Evolutionary conservation across 2,888 invertebrate genomes (phyloP).

Genomic region (Brachypalpus laphriformis): DNA sequence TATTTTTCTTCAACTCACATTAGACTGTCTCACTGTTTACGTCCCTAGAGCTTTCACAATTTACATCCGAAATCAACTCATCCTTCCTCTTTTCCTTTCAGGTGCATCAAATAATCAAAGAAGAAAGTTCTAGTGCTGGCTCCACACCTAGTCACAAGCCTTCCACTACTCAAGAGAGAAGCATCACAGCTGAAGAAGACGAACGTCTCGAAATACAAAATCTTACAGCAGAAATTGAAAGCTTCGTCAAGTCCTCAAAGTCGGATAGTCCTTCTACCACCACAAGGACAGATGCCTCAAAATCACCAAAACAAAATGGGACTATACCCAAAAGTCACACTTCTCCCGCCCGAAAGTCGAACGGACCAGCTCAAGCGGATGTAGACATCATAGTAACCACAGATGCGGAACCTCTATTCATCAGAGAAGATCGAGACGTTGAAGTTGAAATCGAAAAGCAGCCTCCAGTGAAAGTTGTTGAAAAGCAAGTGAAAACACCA

Average conservation of each 20-base stretch:
- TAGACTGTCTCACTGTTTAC: no score
- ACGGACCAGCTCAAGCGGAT: slow-evolving; percentile 48
- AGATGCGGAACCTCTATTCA: slow-evolving; percentile 51
- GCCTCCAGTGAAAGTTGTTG: slow-evolving; percentile 41
- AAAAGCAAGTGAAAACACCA: slow-evolving; percentile 42
- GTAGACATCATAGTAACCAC: slow-evolving; percentile 30
- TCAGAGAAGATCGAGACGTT: slow-evolving; percentile 41
- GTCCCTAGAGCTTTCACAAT: not conserved
- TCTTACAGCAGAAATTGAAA: slow-evolving; percentile 80
- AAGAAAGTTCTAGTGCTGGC: slow-evolving; percentile 66
- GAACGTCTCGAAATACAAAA: slow-evolving; percentile 77
- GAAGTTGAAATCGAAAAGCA: slow-evolving; percentile 5
- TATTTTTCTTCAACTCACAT: no score
- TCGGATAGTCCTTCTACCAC: slow-evolving; percentile 28
- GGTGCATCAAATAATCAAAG: slow-evolving; percentile 70
- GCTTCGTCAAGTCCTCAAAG: slow-evolving; percentile 77
- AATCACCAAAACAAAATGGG: slow-evolving; percentile 60
- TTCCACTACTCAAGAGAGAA: slow-evolving; percentile 17
- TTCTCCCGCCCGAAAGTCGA: slow-evolving; percentile 40
- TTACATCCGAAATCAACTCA: no score
- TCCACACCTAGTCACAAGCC: slow-evolving; percentile 68
- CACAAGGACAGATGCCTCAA: slow-evolving; percentile 36
- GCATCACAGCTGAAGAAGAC: slow-evolving; percentile 13
- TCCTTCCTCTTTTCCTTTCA: slow-evolving; percentile 1
- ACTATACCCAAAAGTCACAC: slow-evolving; percentile 37